These are phyloP conservation scores for Hirtodrosophila confusa DNA, from an alignment of 2,888 invertebrate species.

Conservation along the genomic window DNA sequence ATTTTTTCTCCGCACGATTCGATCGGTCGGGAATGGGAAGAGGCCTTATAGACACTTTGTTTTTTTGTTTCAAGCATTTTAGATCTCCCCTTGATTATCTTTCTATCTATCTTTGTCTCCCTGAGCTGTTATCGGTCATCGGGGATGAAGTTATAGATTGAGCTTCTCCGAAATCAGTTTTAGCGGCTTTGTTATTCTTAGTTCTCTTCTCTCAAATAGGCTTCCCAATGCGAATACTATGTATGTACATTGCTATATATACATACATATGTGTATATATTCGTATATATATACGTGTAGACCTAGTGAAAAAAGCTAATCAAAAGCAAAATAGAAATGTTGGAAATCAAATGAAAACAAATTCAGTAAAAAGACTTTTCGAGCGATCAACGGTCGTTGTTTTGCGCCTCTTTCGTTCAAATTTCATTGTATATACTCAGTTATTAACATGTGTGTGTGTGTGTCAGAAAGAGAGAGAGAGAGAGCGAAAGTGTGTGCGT, in stretches of 20 bases:
- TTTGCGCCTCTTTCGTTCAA: conserved; percentile 45
- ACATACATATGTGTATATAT: conserved; percentile 8
- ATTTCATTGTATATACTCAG: conserved; percentile 13
- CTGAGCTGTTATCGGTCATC: no score
- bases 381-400: conserved; percentile 51
- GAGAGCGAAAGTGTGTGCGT: conserved; percentile 9
- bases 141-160: no score
- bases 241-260: background rate
- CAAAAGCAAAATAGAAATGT: conserved; percentile 39
- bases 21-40: no score
- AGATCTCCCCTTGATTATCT: no score
- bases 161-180: no score
- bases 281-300: conserved; percentile 1
- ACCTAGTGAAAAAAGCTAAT: conserved; percentile 36
- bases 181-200: no score
- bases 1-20: no score
- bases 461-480: background rate
- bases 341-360: conserved; percentile 32
- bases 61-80: no score
- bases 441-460: background rate
- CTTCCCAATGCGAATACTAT: no score
- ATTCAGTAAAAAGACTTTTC: conserved; percentile 31
- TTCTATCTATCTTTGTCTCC: no score
- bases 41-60: no score
- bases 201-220: no score